Evolutionary conservation across 64 coral and sea anemone species (phyloP), one percentile per base, ranked within the genome.

Genomic region (Trachythela sp.): DNA sequence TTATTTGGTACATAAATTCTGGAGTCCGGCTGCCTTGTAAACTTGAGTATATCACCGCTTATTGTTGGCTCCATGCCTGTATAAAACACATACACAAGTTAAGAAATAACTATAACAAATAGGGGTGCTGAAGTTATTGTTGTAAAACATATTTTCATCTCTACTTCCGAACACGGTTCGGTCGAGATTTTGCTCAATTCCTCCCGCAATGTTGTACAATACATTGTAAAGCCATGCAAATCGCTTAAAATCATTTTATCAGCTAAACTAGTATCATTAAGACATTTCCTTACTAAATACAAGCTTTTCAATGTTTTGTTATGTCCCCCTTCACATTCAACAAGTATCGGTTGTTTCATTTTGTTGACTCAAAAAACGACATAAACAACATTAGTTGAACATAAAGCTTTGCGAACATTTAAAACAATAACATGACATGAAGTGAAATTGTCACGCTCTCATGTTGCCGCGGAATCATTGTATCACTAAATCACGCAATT

Each of bases 241-340:
- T 64, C 56, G 56, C 56, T 64, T 64, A 64, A 64, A 64, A 64
- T 64, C 26, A 64, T 64, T 64, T 64, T 64, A 64, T 64, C 56
- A 64, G 56, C 56, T 64, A 64, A 64, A 64, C 56, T 64, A 64
- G 56, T 64, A 64, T 64, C 56, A 64, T 64, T 64, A 22, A 6
- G 56, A 64, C 56, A 64, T 64, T 64, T 64, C 20, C 56, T 64
- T 64, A 27, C 56, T 20, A 64, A 27, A n/a, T 64, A 2, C 20
- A 24, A 45, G 42, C 4, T 45, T 45, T 45, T 45, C 11, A 45
- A 45, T 45, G 11, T 20, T 64, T 10, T 64, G 56, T 64, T 59
- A 20, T 26, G 56, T 64, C 24, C 20, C 22, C 20, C 20, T n/a
- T 64, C 7, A 1, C 56, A 26, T 64, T 6, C n/a, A n/a, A n/a